Evolutionary conservation across 2,113 vertebrate species (phyloP).

Genomic region (Cottus gobio): DNA sequence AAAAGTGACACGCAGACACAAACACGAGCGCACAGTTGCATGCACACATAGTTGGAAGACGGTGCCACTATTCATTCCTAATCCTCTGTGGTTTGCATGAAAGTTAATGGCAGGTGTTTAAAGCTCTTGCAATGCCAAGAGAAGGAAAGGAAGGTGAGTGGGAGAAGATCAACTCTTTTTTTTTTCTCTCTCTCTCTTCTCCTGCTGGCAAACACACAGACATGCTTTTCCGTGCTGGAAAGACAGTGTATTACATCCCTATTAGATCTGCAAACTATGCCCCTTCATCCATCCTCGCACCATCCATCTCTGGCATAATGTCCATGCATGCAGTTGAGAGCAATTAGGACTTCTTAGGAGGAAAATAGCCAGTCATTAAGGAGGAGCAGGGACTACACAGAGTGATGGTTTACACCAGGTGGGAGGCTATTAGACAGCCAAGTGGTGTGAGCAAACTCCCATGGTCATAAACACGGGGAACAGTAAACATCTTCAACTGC

Average conservation of each 20-base stretch:
- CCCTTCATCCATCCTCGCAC: slow-evolving; percentile 36
- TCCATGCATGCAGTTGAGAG: slow-evolving; percentile 57
- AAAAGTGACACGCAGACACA: slow-evolving; percentile 62
- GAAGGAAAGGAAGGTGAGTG: slow-evolving; percentile 41
- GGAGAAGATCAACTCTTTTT: slow-evolving; percentile 36
- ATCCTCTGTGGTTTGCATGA: slow-evolving; percentile 66
- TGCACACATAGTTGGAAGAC: slow-evolving; percentile 54
- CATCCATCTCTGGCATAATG: slow-evolving; percentile 51
- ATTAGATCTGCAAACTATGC: slow-evolving; percentile 36
- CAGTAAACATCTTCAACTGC: slow-evolving; percentile 64
- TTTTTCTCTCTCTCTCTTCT: not conserved
- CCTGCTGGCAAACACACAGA: slow-evolving; percentile 52
- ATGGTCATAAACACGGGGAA: slow-evolving; percentile 62
- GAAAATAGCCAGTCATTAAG: slow-evolving; percentile 72
- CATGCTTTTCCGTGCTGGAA: slow-evolving; percentile 40
- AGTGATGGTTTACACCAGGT: slow-evolving; percentile 65
- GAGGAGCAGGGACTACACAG: slow-evolving; percentile 55
- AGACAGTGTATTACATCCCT: slow-evolving; percentile 36
- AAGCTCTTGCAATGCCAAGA: slow-evolving; percentile 41
- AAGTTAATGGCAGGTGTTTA: slow-evolving; percentile 62
- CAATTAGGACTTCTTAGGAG: slow-evolving; percentile 70
- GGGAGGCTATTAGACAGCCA: slow-evolving; percentile 65
- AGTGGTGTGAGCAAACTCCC: slow-evolving; percentile 69
- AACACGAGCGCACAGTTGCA: slow-evolving; percentile 34
- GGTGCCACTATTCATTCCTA: slow-evolving; percentile 59